Conservation (phyloP, 2,797 vertebrate species). For the Myotis findleyi region DNA sequence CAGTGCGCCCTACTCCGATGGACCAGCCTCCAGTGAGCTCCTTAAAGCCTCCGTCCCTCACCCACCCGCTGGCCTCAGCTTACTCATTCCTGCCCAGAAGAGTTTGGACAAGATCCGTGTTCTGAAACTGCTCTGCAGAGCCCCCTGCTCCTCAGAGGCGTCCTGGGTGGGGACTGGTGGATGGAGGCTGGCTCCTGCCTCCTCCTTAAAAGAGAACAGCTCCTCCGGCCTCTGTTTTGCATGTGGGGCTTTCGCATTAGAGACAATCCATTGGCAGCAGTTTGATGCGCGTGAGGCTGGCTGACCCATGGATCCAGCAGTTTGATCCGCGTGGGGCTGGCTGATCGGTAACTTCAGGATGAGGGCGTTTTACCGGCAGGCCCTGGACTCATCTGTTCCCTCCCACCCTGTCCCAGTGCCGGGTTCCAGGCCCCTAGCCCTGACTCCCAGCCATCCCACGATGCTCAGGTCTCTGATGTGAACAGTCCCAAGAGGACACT, state of each 20-base stretch:
- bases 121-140: background rate
- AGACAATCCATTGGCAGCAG: accelerated
- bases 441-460: background rate
- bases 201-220: background rate
- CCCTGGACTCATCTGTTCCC: background rate
- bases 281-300: background rate
- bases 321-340: background rate
- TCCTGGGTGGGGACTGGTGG: background rate
- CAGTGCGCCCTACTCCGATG: background rate
- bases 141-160: background rate
- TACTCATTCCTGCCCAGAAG: background rate
- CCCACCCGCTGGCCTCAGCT: background rate
- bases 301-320: too few relatives aligned
- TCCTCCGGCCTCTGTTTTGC: background rate
- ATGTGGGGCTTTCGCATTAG: background rate
- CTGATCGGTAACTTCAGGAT: background rate
- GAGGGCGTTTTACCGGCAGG: background rate
- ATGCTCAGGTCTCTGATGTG: too few relatives aligned
- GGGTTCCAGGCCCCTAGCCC: background rate
- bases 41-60: background rate
- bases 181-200: background rate
- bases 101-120: too few relatives aligned
- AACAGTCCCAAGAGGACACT: background rate
- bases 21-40: background rate
- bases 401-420: background rate